These are phyloP conservation scores for Synergus laeviventris DNA, from an alignment of 2,888 invertebrate species.

Conservation along the genomic window DNA sequence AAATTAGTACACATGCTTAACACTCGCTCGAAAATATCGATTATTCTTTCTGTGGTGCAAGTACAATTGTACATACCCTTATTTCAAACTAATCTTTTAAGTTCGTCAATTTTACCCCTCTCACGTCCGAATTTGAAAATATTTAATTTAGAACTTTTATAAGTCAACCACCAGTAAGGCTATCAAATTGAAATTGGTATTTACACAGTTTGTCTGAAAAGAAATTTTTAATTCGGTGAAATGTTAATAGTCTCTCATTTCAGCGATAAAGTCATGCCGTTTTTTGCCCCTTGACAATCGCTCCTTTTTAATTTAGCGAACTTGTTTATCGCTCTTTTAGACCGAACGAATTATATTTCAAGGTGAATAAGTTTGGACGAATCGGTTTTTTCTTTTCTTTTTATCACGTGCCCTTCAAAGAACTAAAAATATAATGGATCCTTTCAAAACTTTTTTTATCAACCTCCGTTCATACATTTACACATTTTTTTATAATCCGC, in stretches of 20 bases:
- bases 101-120: neutral
- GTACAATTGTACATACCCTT: too few relatives aligned
- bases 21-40: conserved; percentile 31
- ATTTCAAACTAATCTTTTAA: neutral
- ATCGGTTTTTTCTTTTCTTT: neutral
- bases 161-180: too few relatives aligned
- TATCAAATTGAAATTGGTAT: too few relatives aligned
- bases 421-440: neutral
- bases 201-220: neutral
- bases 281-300: conserved; percentile 3
- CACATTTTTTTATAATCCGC: neutral
- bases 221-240: conserved; percentile 11
- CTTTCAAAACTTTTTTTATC: neutral
- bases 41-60: conserved; percentile 18
- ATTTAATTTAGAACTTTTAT: neutral
- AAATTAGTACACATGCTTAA: conserved; percentile 36
- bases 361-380: conserved; percentile 23
- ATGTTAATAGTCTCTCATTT: neutral
- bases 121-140: neutral
- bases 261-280: neutral
- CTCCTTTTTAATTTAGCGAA: conserved; percentile 13
- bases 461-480: neutral
- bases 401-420: conserved; percentile 5
- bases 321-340: conserved; percentile 31
- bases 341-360: conserved; percentile 30